Evolutionary conservation across 2,797 vertebrate genomes (phyloP).

Genomic region (Potorous gilbertii): DNA sequence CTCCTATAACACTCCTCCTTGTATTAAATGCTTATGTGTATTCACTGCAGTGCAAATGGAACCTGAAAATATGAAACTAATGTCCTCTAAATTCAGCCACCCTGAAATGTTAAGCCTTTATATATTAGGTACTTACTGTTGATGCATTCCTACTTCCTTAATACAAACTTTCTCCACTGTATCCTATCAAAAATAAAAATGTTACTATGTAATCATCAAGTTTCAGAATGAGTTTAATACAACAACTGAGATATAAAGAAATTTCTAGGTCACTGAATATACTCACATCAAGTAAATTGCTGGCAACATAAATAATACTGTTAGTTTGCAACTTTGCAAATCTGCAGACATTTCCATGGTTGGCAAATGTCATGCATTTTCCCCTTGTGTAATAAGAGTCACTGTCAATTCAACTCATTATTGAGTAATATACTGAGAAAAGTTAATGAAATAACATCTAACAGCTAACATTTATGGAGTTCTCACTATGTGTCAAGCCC

Average conservation of each 20-base stretch:
- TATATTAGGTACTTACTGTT: slow-evolving; percentile 84
- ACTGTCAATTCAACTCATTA: not conserved
- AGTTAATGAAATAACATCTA: not conserved
- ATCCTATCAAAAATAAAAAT: slow-evolving; percentile 82
- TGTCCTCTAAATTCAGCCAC: not conserved
- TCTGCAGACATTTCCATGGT: not conserved
- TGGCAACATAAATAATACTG: not conserved
- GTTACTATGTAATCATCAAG: not conserved
- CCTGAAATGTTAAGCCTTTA: slow-evolving; percentile 8
- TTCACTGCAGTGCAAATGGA: slow-evolving; percentile 1
- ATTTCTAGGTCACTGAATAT: not conserved
- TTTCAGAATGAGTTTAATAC: not conserved
- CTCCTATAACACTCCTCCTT: not conserved
- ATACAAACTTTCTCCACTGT: slow-evolving; percentile 87
- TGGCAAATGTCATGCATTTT: not conserved
- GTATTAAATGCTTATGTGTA: not conserved
- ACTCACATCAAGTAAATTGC: not conserved
- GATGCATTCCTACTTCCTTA: slow-evolving; percentile 79
- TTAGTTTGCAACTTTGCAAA: not conserved
- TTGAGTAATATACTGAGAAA: not conserved
- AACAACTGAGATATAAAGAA: not conserved
- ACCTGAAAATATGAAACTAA: slow-evolving; percentile 36
- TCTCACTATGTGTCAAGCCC: not conserved
- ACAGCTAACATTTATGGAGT: not conserved
- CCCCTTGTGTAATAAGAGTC: not conserved